Conservation (phyloP, 2,797 vertebrate species). For the Poecilia velifera region DNA sequence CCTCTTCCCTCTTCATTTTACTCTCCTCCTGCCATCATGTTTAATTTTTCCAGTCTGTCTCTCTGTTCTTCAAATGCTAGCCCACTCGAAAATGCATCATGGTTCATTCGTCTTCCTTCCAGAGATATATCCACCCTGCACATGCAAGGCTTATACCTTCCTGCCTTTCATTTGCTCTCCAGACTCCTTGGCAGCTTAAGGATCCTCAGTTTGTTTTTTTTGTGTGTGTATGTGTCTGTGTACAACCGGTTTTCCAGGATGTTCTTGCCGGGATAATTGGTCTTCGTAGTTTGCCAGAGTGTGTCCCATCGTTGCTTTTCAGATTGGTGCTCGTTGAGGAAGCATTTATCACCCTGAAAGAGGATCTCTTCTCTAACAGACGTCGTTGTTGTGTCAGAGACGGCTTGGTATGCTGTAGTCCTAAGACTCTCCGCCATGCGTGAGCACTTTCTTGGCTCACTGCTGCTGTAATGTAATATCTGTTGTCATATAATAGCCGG, state of each 20-base stretch:
- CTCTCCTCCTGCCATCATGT: not conserved
- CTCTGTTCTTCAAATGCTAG: not conserved
- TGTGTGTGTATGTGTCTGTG: not conserved
- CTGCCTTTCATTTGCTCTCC: not conserved
- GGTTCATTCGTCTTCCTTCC: conserved; percentile 5
- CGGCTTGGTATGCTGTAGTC: conserved; percentile 9
- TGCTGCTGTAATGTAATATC: conserved; percentile 61
- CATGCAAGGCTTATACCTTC: conserved; percentile 8
- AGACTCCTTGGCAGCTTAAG: not conserved
- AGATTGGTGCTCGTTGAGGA: conserved; percentile 27
- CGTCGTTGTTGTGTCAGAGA: conserved; percentile 41
- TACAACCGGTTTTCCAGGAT: not conserved
- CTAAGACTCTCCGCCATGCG: conserved; percentile 12
- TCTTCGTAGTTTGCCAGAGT: not conserved
- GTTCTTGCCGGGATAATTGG: conserved; percentile 10
- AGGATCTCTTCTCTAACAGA: conserved; percentile 33
- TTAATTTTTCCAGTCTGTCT: not conserved
- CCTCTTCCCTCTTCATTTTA: conserved; percentile 15
- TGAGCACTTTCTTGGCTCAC: conserved; percentile 51
- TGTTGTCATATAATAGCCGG: conserved; percentile 60
- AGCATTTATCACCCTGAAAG: conserved; percentile 37
- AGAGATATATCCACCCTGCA: not conserved
- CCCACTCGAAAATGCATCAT: conserved; percentile 6
- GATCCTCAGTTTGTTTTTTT: not conserved
- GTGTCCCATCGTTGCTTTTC: not conserved